Evolutionary conservation across 2,113 vertebrate genomes (phyloP).

Genomic region (Mesitornis unicolor): DNA sequence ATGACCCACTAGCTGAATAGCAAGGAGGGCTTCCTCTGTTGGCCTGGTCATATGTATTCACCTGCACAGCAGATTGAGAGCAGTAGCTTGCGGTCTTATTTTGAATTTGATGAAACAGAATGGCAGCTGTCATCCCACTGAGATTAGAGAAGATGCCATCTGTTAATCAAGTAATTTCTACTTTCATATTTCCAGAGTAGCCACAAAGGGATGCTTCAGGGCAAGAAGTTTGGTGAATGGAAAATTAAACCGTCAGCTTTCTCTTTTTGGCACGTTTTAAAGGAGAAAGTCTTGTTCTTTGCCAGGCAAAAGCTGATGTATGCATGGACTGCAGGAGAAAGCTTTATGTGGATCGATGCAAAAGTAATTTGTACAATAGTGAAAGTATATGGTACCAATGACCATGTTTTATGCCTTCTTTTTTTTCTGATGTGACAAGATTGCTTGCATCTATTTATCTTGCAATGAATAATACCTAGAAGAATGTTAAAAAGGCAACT

Average conservation of each 20-base stretch:
- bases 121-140: not conserved
- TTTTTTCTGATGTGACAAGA: not conserved
- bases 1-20: not conserved
- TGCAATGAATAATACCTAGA: not conserved
- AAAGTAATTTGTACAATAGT: not conserved
- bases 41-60: not conserved
- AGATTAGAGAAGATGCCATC: not conserved
- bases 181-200: not conserved
- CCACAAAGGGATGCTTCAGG: not conserved
- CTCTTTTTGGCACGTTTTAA: not conserved
- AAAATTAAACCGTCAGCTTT: not conserved
- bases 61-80: not conserved
- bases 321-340: not conserved
- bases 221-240: not conserved
- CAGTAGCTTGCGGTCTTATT: not conserved
- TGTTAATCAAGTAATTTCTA: not conserved
- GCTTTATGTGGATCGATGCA: not conserved
- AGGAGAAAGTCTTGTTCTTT: not conserved
- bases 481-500: not conserved
- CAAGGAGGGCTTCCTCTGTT: not conserved
- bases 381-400: not conserved
- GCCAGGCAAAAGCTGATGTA: not conserved
- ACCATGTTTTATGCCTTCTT: not conserved
- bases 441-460: not conserved
- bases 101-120: not conserved